A percentile compares a stretch with the other conserved stretches of the same genome.
These are phyloP conservation scores for Umimayanthus chanpuru DNA, from an alignment of 92 coral and sea anemone genomes.

Conservation along the genomic window DNA sequence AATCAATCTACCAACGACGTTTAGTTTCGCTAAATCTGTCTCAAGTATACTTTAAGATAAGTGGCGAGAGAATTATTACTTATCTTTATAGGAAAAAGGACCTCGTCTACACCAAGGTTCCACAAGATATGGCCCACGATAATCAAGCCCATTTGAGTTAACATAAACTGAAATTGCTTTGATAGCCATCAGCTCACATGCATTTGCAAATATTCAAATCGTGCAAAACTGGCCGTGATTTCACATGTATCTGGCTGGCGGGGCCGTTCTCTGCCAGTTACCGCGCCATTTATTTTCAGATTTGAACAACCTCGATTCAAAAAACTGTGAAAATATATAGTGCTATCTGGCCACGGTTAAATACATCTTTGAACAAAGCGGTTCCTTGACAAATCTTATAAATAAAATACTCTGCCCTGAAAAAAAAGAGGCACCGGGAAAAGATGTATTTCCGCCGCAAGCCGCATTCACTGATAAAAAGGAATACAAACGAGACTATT, in stretches of 20 bases:
- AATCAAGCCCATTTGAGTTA: not conserved
- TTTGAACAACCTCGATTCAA: not conserved
- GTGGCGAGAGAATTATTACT: not conserved
- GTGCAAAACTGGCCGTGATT: not conserved
- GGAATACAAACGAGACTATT: too few species aligned
- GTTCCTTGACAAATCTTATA: not conserved
- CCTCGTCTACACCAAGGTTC: not conserved
- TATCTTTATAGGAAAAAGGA: not conserved
- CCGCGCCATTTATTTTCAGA: not conserved
- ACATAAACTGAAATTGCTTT: not conserved
- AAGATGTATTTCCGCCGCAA: too few species aligned
- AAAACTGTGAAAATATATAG: not conserved
- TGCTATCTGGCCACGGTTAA: not conserved
- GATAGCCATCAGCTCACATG: not conserved
- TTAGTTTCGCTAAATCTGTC: not conserved
- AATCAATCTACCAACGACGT: not conserved
- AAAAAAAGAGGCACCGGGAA: too few species aligned
- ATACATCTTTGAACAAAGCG: not conserved
- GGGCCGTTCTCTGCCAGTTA: not conserved
- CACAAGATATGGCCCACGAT: not conserved
- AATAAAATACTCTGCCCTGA: not conserved
- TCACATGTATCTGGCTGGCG: not conserved
- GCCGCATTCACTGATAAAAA: too few species aligned
- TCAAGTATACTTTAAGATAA: not conserved
- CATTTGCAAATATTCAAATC: not conserved